Evolutionary conservation across 2,888 invertebrate species (phyloP), one percentile per base, ranked within the genome.

Genomic region (Cerastoderma edule): DNA sequence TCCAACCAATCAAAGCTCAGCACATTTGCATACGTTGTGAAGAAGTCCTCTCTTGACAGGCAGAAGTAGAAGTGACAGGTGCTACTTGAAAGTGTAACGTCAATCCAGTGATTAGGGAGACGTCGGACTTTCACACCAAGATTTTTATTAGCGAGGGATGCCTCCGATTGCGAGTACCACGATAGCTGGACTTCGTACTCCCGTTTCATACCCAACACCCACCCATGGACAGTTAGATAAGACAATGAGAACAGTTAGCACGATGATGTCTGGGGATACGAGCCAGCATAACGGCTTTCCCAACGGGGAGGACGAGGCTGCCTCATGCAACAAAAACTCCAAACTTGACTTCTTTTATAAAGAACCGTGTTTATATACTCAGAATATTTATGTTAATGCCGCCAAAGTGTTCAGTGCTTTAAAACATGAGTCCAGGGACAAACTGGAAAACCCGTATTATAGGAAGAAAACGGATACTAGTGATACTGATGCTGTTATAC

Each of bases 311-410:
- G 33, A 69, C 35, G 53, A 50, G 32, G 35, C 63, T 10, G 66
- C 71, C 22, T 30, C 69, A n/a, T 66, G 67, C 16, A 48, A 57
- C 28, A 79, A 75, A 67, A n/a, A 48, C 53, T 78, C 77, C 28
- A 77, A 73, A 66, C 75, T 67, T 75, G 87, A 88, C 73, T 88
- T 87, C 75, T 88, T 87, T 76, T 77, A 83, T 39, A 86, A 87
- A 65, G 89, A 89, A 73, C 86, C 88, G 1, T 89, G 89, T 72
- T 72, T 87, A 22, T 90, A 91, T 79, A 84, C 86, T 30, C 91
- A 91, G 67, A 82, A 83, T 63, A 80, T 89, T 50, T 91, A 86
- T 78, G 35, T 72, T 32, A 83, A 88, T 63, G 88, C 90, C 16
- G 87, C 88, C 5, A 84, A 78, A 77, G 84, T 92, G 33, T 91